phyloP scores from a whole-genome alignment of 2,888 invertebrate genomes.

The Calephelis perditalis region DNA sequence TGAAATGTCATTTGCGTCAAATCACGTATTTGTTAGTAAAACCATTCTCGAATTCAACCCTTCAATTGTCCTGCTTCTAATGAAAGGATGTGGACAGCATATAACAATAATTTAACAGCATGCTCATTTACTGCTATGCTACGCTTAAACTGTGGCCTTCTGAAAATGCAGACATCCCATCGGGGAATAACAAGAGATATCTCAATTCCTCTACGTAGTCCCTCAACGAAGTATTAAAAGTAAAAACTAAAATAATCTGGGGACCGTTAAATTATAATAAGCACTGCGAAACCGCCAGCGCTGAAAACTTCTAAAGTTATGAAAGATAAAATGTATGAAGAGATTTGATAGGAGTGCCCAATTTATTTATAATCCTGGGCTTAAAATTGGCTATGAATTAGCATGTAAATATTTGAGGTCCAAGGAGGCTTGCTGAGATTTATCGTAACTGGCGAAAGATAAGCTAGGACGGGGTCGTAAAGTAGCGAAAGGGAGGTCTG shows the following conservation, averaged over 20 bases:
- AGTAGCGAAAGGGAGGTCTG: constrained; percentile 48
- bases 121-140: no score
- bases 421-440: constrained; percentile 70
- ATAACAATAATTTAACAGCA: no score
- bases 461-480: constrained; percentile 71
- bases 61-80: no score
- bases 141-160: background rate
- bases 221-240: constrained; percentile 48
- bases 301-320: constrained; percentile 65
- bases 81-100: no score
- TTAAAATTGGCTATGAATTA: constrained; percentile 74
- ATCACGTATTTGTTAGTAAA: no score
- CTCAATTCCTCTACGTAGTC: constrained; percentile 30
- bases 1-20: no score
- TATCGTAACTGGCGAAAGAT: constrained; percentile 68
- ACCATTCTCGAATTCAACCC: no score
- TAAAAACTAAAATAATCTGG: constrained; percentile 38
- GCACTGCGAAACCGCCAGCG: constrained; percentile 46
- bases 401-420: constrained; percentile 78
- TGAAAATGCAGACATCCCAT: background rate
- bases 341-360: constrained; percentile 56
- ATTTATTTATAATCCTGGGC: constrained; percentile 76
- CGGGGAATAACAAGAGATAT: constrained; percentile 1
- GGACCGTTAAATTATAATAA: constrained; percentile 61
- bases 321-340: constrained; percentile 66